These are phyloP conservation scores for Tupaia tana DNA, from an alignment of 2,113 vertebrate species.

Conservation along the genomic window DNA sequence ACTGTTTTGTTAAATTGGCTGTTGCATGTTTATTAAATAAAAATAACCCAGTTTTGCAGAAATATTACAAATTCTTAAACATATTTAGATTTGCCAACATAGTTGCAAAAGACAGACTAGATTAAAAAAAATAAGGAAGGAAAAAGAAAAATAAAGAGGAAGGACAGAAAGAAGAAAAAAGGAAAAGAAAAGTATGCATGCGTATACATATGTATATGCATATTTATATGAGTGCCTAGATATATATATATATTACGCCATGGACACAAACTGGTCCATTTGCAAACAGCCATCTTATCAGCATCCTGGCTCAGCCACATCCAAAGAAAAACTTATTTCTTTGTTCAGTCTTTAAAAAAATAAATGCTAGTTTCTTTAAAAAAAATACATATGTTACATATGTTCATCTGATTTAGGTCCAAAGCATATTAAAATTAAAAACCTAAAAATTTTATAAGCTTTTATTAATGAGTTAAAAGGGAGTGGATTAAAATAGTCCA, in stretches of 20 bases:
- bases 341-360: constrained; percentile 61
- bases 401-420: constrained; percentile 42
- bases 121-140: neutral
- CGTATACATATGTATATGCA: constrained; percentile 66
- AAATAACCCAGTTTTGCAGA: constrained; percentile 14
- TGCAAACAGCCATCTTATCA: constrained; percentile 62
- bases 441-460: constrained; percentile 49
- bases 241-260: constrained; percentile 52
- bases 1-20: neutral
- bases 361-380: constrained; percentile 23
- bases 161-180: neutral
- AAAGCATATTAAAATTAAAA: constrained; percentile 16
- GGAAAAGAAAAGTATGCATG: neutral
- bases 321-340: constrained; percentile 55
- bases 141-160: neutral
- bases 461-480: constrained; percentile 41
- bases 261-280: constrained; percentile 73
- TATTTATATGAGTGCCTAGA: constrained; percentile 68
- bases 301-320: neutral
- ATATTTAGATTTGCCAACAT: constrained; percentile 2
- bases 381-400: constrained; percentile 45
- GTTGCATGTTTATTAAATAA: constrained; percentile 1
- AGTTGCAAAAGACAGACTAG: constrained; percentile 25
- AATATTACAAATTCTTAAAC: constrained; percentile 29
- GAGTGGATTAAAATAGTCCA: neutral